Evolutionary conservation across 2,888 invertebrate genomes (phyloP).

Genomic region (Pachycephus smyrnensis): DNA sequence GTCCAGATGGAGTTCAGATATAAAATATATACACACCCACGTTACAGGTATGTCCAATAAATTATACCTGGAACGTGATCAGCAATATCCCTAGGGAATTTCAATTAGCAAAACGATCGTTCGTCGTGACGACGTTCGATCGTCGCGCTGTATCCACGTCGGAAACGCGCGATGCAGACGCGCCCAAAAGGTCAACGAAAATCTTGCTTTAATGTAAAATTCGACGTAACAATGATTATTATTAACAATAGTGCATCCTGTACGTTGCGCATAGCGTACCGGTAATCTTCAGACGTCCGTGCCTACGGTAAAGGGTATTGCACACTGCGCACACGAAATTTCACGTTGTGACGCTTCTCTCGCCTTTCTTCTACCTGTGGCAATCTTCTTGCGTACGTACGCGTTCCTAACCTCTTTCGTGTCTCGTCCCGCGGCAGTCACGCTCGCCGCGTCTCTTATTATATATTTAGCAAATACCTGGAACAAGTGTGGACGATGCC

Average conservation of each 20-base stretch:
- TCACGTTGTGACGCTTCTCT: not conserved
- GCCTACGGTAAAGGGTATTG: not conserved
- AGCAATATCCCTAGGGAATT: not conserved
- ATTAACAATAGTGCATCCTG: not conserved
- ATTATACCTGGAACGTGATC: not conserved
- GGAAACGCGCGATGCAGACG: not conserved
- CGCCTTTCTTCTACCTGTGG: not conserved
- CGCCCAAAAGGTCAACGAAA: not conserved
- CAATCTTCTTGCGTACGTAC: not conserved
- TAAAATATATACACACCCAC: not conserved
- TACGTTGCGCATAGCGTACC: not conserved
- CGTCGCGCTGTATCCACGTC: not conserved
- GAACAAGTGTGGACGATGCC: not conserved
- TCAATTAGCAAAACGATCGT: not conserved
- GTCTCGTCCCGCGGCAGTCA: not conserved
- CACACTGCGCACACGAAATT: not conserved
- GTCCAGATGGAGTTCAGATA: not conserved
- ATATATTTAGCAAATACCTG: not conserved
- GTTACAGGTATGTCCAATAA: not conserved
- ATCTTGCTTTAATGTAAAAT: not conserved
- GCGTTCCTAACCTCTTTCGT: not conserved
- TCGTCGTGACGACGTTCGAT: not conserved
- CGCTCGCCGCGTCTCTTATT: not conserved
- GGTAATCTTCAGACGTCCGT: not conserved
- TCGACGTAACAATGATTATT: not conserved